Base-by-base conservation (phyloP, 2,888 invertebrate genomes). In the Drosophila diplacantha region DNA sequence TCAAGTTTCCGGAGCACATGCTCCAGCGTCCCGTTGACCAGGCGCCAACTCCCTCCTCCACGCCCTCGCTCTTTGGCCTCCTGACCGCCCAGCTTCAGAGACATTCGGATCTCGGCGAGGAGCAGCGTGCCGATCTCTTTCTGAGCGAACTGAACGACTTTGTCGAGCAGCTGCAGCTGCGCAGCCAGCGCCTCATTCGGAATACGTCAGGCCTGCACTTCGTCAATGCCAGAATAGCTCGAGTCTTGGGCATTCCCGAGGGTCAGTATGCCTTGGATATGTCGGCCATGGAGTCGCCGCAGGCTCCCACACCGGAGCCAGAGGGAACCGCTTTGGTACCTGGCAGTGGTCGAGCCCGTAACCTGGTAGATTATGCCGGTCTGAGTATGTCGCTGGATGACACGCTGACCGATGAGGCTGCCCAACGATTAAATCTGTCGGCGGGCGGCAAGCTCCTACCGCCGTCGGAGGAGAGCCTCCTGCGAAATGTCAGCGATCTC, bases 191-290 rank as follows among this genome's bases (percentile, higher is more conserved):
- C 0, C 79, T 88, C 16, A 84, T 88, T 51, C 82, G 86, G 14
- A 87, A 87, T 52, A 87, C 88, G 4, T 86, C 88, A 0, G 87
- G 87, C 0, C 57, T 86, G 43, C 88, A 88, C 55, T 87, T 86
- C 58, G 86, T 88, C 3, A 85, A 84, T 57, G 75, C 85, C 0
- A 81, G 84, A 3, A 83, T 82, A 11, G 79, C 88, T 0, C 86
- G 86, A 5, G 80, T 88, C 0, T 53, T 88, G 4, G 87, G 87
- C n/a, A 87, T 88, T 50, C 88, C 88, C 8, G 88, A 88, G 69
- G 88, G 88, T 18, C 88, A 88, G 51, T 88, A 87, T 66, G 85
- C 87, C 0, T 68, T 88, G 35, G 86, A 88, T 61, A 74, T 87
- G 67, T 81, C 81, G 2, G 86, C 86, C 0, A 87, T 88, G 58